These are phyloP conservation scores for Drosophila chauvacae DNA, from an alignment of 1,140 invertebrate species.

Conservation along the genomic window DNA sequence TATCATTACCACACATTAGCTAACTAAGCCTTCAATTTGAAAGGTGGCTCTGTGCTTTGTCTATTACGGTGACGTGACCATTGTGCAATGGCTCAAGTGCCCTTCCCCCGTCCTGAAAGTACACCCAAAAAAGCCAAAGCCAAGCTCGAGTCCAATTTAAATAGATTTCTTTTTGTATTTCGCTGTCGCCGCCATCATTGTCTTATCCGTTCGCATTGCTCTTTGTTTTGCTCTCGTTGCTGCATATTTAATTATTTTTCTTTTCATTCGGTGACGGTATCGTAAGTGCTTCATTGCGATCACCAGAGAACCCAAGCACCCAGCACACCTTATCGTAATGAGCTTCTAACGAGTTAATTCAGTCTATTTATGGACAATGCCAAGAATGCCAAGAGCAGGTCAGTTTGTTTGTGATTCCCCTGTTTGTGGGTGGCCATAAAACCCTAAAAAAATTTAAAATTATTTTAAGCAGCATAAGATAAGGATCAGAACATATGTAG, in stretches of 20 bases:
- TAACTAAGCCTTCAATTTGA: constrained; percentile 74
- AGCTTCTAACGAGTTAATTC: neutral
- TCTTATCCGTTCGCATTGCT: constrained; percentile 26
- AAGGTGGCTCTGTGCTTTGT: constrained; percentile 67
- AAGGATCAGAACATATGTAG: neutral
- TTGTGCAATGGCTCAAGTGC: constrained; percentile 70
- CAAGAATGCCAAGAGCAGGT: neutral
- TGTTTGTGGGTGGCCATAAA: neutral
- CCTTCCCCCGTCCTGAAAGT: constrained; percentile 17
- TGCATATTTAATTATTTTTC: constrained; percentile 69
- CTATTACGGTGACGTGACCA: constrained; percentile 39
- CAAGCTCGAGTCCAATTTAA: constrained; percentile 67
- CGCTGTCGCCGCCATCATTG: constrained; percentile 20
- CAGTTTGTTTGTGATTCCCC: neutral
- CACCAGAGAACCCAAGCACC: constrained; percentile 27
- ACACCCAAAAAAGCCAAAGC: constrained; percentile 45
- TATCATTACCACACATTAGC: constrained; percentile 79
- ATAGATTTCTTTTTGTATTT: constrained; percentile 63
- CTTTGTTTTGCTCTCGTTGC: constrained; percentile 23
- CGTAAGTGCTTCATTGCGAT: constrained; percentile 37
- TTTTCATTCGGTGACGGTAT: constrained; percentile 28
- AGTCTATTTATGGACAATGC: constrained; percentile 6
- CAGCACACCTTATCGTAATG: constrained; percentile 26
- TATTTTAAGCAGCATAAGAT: neutral
- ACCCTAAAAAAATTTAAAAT: too few relatives aligned